These are phyloP conservation scores for Epizoanthus scotinus DNA, from an alignment of 92 coral and sea anemone genomes.

Conservation along the genomic window DNA sequence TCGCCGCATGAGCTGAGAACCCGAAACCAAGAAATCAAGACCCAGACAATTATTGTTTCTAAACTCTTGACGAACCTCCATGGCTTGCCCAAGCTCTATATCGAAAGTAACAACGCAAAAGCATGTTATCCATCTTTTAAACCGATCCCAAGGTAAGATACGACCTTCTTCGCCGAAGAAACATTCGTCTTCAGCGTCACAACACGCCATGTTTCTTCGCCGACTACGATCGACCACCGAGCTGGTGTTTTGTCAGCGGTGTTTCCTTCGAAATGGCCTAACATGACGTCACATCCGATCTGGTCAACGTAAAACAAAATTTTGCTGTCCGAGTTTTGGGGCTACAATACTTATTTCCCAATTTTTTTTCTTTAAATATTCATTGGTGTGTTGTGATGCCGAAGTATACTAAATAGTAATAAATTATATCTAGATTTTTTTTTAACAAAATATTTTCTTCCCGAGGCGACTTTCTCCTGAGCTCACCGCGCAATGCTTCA, in stretches of 20 bases:
- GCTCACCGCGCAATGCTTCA: constrained; percentile 33
- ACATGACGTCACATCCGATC: constrained; percentile 62
- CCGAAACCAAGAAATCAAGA: constrained; percentile 6
- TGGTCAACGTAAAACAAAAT: background rate
- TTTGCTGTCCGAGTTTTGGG: background rate
- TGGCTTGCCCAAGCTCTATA: constrained; percentile 96
- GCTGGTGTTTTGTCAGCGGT: constrained; percentile 44
- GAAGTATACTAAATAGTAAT: background rate
- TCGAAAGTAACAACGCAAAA: constrained; percentile 97
- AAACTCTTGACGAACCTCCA: constrained; percentile 67
- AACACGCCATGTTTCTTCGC: constrained; percentile 76
- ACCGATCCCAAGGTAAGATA: constrained; percentile 95
- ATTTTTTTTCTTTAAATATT: too few relatives aligned
- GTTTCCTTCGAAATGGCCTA: background rate
- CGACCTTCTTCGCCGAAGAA: constrained; percentile 63
- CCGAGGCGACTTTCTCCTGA: too few relatives aligned
- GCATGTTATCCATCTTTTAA: constrained; percentile 96
- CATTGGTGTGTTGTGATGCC: background rate
- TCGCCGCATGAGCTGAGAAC: background rate
- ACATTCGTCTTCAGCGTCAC: constrained; percentile 60
- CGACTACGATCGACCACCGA: constrained; percentile 8
- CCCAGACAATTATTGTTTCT: background rate
- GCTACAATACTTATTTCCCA: too few relatives aligned
- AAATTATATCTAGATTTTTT: too few relatives aligned
- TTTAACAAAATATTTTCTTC: background rate